Conservation (phyloP, 2,797 vertebrate species). For the Sebastes baramenuke region DNA sequence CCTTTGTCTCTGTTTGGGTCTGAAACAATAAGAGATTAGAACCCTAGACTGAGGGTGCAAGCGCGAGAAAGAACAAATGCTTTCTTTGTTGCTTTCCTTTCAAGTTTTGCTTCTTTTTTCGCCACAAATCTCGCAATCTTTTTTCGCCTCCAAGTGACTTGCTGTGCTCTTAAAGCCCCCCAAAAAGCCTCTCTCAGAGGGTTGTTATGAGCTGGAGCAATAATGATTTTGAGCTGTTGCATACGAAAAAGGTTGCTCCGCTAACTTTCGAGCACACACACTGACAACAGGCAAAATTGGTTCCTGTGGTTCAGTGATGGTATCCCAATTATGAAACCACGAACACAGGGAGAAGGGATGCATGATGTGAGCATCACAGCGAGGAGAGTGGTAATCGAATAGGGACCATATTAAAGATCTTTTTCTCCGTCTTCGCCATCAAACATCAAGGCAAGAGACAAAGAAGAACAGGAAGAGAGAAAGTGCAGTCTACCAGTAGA, state of each 20-base stretch:
- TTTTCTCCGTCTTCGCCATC: slow-evolving; percentile 66
- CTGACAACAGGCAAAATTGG: slow-evolving; percentile 62
- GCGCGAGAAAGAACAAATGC: slow-evolving; percentile 74
- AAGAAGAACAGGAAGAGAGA: slow-evolving; percentile 69
- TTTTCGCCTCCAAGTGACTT: slow-evolving; percentile 70
- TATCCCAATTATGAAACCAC: slow-evolving; percentile 67
- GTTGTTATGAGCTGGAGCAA: slow-evolving; percentile 60
- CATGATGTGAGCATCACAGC: slow-evolving; percentile 41
- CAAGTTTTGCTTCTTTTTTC: slow-evolving; percentile 65
- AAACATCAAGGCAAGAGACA: slow-evolving; percentile 76
- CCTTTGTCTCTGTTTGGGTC: slow-evolving; percentile 84
- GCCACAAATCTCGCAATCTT: slow-evolving; percentile 67
- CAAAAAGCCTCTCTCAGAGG: slow-evolving; percentile 63
- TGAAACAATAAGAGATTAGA: slow-evolving; percentile 85
- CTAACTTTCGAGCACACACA: slow-evolving; percentile 48
- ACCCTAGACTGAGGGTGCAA: slow-evolving; percentile 73
- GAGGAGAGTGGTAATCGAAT: slow-evolving; percentile 56
- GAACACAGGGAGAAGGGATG: slow-evolving; percentile 40
- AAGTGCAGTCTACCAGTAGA: slow-evolving; percentile 68
- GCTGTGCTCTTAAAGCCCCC: slow-evolving; percentile 70
- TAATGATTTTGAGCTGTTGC: slow-evolving; percentile 65
- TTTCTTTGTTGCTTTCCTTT: slow-evolving; percentile 76
- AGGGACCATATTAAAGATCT: slow-evolving; percentile 62
- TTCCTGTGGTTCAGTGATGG: slow-evolving; percentile 62
- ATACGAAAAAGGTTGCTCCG: slow-evolving; percentile 35